A percentile compares a stretch with the other conserved stretches of the same genome.
Conservation (phyloP, 2,113 vertebrate genomes). For the Ctenomys sociabilis region DNA sequence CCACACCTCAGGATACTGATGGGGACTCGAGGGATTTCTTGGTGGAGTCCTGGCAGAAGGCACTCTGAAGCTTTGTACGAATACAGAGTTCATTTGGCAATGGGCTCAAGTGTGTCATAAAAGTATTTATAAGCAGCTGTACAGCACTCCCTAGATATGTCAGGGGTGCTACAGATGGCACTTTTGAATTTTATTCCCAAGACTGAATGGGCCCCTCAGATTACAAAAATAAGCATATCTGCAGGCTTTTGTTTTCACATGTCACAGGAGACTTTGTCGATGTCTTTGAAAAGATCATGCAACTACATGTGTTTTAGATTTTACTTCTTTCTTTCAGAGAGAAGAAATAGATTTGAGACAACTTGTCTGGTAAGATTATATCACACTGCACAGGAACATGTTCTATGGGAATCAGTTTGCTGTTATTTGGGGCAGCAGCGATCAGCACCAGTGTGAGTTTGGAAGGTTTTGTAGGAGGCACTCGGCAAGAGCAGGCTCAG, state of each 20-base stretch:
- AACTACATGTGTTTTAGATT: fast-evolving
- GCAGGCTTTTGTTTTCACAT: fast-evolving
- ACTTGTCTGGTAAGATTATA: not conserved
- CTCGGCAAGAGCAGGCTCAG: fast-evolving
- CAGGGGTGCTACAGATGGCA: not conserved
- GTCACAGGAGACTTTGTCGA: not conserved
- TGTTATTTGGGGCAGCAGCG: not conserved
- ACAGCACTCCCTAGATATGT: fast-evolving
- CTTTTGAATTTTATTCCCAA: not conserved
- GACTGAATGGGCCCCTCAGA: not conserved
- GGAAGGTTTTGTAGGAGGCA: not conserved
- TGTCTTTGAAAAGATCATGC: not conserved
- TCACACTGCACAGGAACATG: not conserved
- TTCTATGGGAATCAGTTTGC: not conserved
- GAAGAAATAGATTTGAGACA: too few relatives aligned
- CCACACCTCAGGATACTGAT: not conserved
- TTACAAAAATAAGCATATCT: not conserved
- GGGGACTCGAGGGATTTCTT: fast-evolving
- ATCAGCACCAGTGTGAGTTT: not conserved
- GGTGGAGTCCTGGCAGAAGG: fast-evolving
- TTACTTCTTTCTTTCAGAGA: not conserved
- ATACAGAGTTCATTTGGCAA: not conserved
- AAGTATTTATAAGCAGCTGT: not conserved
- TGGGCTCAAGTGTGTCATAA: not conserved
- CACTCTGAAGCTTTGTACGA: too few relatives aligned